phyloP scores from a whole-genome alignment of 1,140 invertebrate genomes.

The Temnothorax nylanderi region DNA sequence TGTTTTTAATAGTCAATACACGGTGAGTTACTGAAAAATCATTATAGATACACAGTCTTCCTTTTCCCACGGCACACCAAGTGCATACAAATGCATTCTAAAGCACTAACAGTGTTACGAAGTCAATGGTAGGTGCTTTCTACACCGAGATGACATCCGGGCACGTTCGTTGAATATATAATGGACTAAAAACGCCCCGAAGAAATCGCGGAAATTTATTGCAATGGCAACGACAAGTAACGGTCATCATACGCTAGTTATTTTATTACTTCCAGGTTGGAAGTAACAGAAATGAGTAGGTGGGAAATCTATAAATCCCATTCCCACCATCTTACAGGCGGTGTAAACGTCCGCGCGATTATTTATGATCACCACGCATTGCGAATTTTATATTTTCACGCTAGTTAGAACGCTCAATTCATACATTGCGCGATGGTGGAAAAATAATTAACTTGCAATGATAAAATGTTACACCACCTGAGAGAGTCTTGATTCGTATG shows the following conservation, averaged over 20 bases:
- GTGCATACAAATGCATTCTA: conserved; percentile 24
- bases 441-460: neutral
- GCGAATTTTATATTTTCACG: conserved; percentile 11
- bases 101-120: neutral
- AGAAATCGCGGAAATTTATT: neutral
- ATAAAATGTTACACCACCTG: neutral
- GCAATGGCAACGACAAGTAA: neutral
- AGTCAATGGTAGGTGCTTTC: neutral
- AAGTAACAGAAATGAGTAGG: neutral
- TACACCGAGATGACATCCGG: neutral
- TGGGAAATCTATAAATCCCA: conserved; percentile 25
- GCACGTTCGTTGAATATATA: neutral
- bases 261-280: neutral
- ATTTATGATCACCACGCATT: conserved; percentile 15
- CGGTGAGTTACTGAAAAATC: neutral
- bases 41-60: neutral
- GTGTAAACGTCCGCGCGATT: conserved; percentile 7
- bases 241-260: neutral
- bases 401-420: neutral
- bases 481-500: neutral
- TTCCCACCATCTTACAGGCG: neutral
- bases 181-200: neutral
- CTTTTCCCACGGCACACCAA: neutral
- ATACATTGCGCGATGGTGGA: neutral
- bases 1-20: conserved; percentile 1